These are phyloP conservation scores for Sympetrum striolatum DNA, from an alignment of 2,888 invertebrate species.

Conservation along the genomic window DNA sequence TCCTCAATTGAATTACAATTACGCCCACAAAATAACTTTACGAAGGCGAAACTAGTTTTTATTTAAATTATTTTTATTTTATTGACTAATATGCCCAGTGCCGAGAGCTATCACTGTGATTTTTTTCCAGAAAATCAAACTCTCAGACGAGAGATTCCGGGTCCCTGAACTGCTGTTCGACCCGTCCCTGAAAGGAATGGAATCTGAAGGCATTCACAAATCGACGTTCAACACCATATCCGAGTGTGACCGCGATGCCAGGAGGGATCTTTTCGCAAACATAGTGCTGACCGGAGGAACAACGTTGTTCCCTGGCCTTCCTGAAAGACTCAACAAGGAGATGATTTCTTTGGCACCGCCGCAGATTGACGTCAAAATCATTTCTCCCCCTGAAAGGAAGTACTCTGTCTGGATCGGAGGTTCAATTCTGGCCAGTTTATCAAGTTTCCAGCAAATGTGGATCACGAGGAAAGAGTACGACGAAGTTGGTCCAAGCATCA, in stretches of 20 bases:
- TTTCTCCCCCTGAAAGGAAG: constrained; percentile 91
- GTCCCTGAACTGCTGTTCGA: constrained; percentile 95
- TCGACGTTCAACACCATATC: constrained; percentile 95
- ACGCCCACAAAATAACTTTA: too few relatives aligned
- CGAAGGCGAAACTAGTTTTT: too few relatives aligned
- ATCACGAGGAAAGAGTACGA: constrained; percentile 97
- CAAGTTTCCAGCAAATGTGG: constrained; percentile 96
- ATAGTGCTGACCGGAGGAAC: constrained; percentile 93
- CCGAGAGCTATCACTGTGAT: too few relatives aligned
- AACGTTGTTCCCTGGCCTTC: constrained; percentile 94
- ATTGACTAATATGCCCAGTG: too few relatives aligned
- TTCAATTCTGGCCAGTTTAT: constrained; percentile 87
- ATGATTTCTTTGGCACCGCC: constrained; percentile 89
- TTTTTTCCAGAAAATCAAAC: neutral
- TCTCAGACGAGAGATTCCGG: constrained; percentile 84
- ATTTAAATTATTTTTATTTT: too few relatives aligned
- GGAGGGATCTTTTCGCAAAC: constrained; percentile 95
- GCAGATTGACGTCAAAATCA: constrained; percentile 93
- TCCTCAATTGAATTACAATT: too few relatives aligned
- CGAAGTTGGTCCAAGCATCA: constrained; percentile 94
- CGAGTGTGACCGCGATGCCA: constrained; percentile 97
- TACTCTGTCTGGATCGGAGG: constrained; percentile 96
- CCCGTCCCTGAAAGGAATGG: constrained; percentile 89
- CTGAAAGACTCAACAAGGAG: constrained; percentile 92
- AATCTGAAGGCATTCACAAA: constrained; percentile 87